A percentile compares a stretch with the other conserved stretches of the same genome.
Evolutionary conservation across 1,140 invertebrate species (phyloP).

Genomic region (Drosophila nigrodunni): DNA sequence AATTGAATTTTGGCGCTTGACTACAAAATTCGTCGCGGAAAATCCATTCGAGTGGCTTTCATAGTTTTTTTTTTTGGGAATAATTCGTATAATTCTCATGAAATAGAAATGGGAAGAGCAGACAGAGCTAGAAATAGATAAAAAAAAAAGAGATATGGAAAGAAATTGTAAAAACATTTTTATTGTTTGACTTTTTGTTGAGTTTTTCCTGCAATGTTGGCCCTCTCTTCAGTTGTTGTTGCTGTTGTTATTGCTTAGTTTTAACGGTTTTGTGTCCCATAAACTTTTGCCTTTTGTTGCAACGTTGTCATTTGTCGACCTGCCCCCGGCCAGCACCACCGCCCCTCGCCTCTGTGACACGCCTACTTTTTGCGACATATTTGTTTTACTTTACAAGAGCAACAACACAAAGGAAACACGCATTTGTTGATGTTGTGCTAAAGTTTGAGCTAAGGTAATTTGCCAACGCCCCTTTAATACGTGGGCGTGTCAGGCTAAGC

Average conservation of each 20-base stretch:
- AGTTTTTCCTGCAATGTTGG: slow-evolving; percentile 10
- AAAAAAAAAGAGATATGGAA: neutral
- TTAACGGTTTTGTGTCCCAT: slow-evolving; percentile 34
- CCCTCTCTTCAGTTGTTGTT: slow-evolving; percentile 36
- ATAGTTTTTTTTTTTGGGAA: slow-evolving; percentile 8
- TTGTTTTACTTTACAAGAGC: slow-evolving; percentile 43
- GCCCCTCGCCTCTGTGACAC: no score
- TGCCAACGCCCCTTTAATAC: slow-evolving; percentile 46
- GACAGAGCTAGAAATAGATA: neutral
- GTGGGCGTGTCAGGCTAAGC: slow-evolving; percentile 9
- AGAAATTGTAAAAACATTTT: slow-evolving; percentile 51
- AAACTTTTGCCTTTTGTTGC: slow-evolving; percentile 63
- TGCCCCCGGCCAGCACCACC: no score
- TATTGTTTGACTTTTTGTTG: slow-evolving; percentile 44
- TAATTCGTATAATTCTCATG: slow-evolving; percentile 10
- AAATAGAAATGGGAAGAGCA: slow-evolving; percentile 5
- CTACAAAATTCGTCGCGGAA: neutral
- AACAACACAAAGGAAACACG: slow-evolving; percentile 28
- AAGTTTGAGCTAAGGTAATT: slow-evolving; percentile 67
- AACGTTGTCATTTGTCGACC: slow-evolving; percentile 42
- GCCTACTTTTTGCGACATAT: slow-evolving; percentile 21
- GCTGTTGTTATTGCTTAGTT: slow-evolving; percentile 12
- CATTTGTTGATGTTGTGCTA: slow-evolving; percentile 59
- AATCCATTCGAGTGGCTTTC: slow-evolving; percentile 6
- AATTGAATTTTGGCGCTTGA: slow-evolving; percentile 50